These are phyloP conservation scores for Willisornis vidua DNA, from an alignment of 2,113 vertebrate species.

Conservation along the genomic window DNA sequence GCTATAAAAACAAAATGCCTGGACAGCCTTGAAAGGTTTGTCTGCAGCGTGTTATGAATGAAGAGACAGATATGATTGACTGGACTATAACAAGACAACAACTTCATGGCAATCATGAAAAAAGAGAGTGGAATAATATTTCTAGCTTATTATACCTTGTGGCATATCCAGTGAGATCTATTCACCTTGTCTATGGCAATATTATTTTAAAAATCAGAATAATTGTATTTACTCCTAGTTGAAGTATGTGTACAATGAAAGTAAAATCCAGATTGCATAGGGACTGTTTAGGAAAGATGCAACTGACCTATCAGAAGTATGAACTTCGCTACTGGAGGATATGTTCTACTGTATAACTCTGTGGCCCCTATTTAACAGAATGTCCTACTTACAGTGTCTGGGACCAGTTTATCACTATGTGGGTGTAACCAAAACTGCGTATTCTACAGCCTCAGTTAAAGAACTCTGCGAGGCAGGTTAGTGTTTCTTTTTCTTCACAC, in stretches of 20 bases:
- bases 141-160: background rate
- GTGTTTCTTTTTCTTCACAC: no score
- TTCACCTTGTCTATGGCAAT: background rate
- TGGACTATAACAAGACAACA: background rate
- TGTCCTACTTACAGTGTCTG: no score
- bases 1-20: background rate
- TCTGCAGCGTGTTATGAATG: background rate
- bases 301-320: background rate
- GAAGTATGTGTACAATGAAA: background rate
- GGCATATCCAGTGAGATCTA: background rate
- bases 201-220: background rate
- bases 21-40: background rate
- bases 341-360: background rate
- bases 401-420: no score
- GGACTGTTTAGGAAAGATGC: background rate
- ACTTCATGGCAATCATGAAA: background rate
- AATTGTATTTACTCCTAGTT: background rate
- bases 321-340: background rate
- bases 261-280: background rate
- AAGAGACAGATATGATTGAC: background rate
- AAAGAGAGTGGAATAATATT: background rate
- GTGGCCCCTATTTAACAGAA: background rate
- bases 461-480: no score
- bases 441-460: no score
- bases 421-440: no score